Evolutionary conservation across 2,113 vertebrate species (phyloP).

Genomic region (Tetrao urogallus): DNA sequence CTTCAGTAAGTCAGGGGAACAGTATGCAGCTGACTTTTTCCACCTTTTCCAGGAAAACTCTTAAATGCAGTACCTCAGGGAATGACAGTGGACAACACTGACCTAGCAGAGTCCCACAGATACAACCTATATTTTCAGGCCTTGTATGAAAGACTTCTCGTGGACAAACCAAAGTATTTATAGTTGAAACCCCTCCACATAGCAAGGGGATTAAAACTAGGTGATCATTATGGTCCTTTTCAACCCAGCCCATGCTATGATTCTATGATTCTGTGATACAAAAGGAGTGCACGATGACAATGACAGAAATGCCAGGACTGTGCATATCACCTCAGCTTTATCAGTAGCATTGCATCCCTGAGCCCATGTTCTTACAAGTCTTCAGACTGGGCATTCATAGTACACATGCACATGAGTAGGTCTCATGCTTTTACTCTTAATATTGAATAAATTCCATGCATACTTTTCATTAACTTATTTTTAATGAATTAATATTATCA

Average conservation of each 20-base stretch:
- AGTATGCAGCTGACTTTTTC: not conserved
- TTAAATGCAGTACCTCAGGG: not conserved
- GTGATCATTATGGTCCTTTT: too few relatives aligned
- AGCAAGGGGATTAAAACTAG: too few relatives aligned
- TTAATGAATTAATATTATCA: not conserved
- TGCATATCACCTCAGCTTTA: not conserved
- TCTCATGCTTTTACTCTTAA: not conserved
- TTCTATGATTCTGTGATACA: not conserved
- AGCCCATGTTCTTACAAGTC: not conserved
- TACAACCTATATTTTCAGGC: not conserved
- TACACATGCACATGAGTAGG: fast-evolving
- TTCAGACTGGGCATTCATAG: not conserved
- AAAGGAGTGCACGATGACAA: not conserved
- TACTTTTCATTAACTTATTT: not conserved
- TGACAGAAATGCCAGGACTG: not conserved
- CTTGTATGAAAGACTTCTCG: not conserved
- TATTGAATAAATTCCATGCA: not conserved
- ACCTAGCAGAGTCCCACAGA: not conserved
- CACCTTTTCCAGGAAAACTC: not conserved
- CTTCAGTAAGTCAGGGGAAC: not conserved
- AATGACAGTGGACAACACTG: not conserved
- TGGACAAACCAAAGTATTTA: not conserved
- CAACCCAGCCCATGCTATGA: too few relatives aligned
- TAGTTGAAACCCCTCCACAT: not conserved
- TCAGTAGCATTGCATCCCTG: not conserved